These are phyloP conservation scores for Parnassius smintheus DNA, from an alignment of 2,888 invertebrate genomes.

Conservation along the genomic window DNA sequence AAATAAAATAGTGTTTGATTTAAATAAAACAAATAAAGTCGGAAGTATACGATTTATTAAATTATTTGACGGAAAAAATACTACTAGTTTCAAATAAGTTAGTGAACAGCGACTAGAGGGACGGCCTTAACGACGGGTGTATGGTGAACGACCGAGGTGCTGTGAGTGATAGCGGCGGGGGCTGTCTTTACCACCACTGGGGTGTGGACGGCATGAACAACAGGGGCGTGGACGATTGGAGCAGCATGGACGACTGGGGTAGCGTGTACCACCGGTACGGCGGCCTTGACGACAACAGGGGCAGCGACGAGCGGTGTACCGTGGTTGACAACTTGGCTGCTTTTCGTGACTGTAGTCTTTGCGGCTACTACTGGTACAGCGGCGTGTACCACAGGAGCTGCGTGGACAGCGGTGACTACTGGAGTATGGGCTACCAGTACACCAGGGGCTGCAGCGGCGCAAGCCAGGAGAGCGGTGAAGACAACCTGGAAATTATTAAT, in stretches of 20 bases:
- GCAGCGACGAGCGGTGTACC: constrained; percentile 57
- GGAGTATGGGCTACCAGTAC: constrained; percentile 60
- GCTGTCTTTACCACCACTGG: constrained; percentile 67
- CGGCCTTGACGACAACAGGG: constrained; percentile 40
- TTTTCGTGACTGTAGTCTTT: constrained; percentile 72
- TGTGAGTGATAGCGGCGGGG: constrained; percentile 59
- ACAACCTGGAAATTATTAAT: constrained; percentile 56
- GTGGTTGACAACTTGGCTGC: constrained; percentile 72
- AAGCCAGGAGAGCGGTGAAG: constrained; percentile 74
- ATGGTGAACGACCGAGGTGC: constrained; percentile 66
- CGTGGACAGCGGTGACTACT: constrained; percentile 59
- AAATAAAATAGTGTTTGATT: too few species aligned
- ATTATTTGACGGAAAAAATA: constrained; percentile 12
- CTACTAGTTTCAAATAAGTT: constrained; percentile 6
- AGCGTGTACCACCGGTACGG: constrained; percentile 36
- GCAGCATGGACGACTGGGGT: constrained; percentile 44
- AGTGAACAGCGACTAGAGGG: constrained; percentile 59
- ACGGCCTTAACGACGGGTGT: constrained; percentile 62
- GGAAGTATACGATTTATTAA: constrained; percentile 21
- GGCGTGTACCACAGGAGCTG: constrained; percentile 59
- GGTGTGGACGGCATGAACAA: constrained; percentile 47
- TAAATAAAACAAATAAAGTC: not conserved
- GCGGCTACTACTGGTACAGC: constrained; percentile 49
- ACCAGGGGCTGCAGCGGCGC: constrained; percentile 72
- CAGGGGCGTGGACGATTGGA: constrained; percentile 43